A percentile compares a stretch with the other conserved stretches of the same genome.
Evolutionary conservation across 2,888 invertebrate genomes (phyloP).

Genomic region (Alitta virens): DNA sequence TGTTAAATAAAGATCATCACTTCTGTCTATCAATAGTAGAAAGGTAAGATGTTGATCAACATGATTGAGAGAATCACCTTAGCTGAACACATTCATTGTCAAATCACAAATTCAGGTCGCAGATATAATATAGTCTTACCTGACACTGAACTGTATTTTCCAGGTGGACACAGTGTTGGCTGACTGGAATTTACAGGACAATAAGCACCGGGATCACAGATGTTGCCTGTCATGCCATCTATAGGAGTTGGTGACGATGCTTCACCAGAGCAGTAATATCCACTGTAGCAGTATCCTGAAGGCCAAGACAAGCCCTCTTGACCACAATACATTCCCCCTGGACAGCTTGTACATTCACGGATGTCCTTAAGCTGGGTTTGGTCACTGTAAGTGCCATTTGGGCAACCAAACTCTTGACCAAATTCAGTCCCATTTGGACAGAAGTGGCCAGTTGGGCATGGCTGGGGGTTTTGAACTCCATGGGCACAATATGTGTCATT

Average conservation of each 20-base stretch:
- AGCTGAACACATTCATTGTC: no score
- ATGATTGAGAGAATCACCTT: no score
- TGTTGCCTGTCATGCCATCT: slow-evolving; percentile 39
- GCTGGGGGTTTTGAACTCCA: slow-evolving; percentile 48
- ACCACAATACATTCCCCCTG: slow-evolving; percentile 46
- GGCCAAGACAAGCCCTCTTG: slow-evolving; percentile 37
- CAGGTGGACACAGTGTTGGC: slow-evolving; percentile 42
- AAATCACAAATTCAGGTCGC: no score
- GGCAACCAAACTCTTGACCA: slow-evolving; percentile 43
- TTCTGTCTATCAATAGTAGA: no score
- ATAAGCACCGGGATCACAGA: slow-evolving; percentile 45
- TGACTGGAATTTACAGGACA: slow-evolving; percentile 42
- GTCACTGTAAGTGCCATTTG: slow-evolving; percentile 43
- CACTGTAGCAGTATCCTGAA: slow-evolving; percentile 35
- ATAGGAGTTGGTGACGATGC: slow-evolving; percentile 44
- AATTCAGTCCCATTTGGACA: slow-evolving; percentile 44
- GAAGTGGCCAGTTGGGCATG: slow-evolving; percentile 46
- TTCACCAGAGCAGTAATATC: slow-evolving; percentile 48
- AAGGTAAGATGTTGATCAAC: no score
- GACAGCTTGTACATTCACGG: slow-evolving; percentile 44
- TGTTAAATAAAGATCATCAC: slow-evolving; percentile 7
- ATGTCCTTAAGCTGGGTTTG: slow-evolving; percentile 30
- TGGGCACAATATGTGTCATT: slow-evolving; percentile 46
- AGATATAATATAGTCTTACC: slow-evolving; percentile 34
- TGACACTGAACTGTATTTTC: slow-evolving; percentile 43